phyloP scores from a whole-genome alignment of 2,888 invertebrate genomes.

The Amphipoea lucens region DNA sequence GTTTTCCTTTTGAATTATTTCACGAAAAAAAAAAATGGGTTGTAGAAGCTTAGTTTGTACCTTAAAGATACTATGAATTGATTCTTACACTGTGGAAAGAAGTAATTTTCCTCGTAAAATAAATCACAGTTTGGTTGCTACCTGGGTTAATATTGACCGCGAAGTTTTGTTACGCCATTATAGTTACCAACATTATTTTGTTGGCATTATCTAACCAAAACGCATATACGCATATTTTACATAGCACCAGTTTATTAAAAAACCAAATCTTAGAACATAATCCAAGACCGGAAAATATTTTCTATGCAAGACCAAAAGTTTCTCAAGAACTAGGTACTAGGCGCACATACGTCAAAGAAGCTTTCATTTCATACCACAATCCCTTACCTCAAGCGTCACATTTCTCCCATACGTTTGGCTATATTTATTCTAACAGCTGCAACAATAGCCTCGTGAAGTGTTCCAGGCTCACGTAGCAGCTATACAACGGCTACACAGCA shows the following conservation, averaged over 20 bases:
- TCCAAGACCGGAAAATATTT: neutral
- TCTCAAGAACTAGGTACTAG: conserved; percentile 3
- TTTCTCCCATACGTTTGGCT: conserved; percentile 25
- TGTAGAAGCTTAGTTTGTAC: neutral
- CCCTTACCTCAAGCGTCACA: conserved; percentile 25
- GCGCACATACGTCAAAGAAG: conserved; percentile 16
- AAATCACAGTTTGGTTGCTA: conserved; percentile 57
- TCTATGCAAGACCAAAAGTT: neutral
- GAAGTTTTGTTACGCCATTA: conserved; percentile 27
- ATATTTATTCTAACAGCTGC: conserved; percentile 45
- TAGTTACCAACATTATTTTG: conserved; percentile 22
- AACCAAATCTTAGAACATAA: neutral
- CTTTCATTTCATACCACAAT: neutral
- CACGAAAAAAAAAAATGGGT: too few relatives aligned
- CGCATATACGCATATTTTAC: neutral
- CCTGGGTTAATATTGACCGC: conserved; percentile 47
- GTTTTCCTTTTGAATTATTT: neutral
- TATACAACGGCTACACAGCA: conserved; percentile 32
- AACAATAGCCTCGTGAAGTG: conserved; percentile 48
- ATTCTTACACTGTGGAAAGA: conserved; percentile 6
- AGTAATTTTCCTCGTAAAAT: conserved; percentile 39
- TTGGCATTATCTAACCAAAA: conserved; percentile 21
- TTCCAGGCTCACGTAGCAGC: conserved; percentile 41
- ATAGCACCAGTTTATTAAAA: neutral
- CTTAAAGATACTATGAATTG: neutral